phyloP scores from a whole-genome alignment of 2,113 vertebrate genomes.

The Campylorhamphus procurvoides region DNA sequence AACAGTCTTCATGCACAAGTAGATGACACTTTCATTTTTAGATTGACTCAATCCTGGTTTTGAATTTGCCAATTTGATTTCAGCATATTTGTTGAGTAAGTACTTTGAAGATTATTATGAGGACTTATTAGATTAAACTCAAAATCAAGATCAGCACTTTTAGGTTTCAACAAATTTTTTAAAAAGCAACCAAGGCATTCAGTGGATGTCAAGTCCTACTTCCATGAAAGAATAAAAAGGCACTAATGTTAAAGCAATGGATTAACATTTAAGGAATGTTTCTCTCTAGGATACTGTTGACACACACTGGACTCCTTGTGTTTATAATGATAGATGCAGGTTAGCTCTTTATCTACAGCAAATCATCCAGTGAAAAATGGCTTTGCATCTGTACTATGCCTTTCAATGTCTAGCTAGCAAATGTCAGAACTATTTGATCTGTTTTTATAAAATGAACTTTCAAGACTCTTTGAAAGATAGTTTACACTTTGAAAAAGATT shows the following conservation, averaged over 20 bases:
- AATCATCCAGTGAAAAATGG: conserved; percentile 16
- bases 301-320: conserved; percentile 25
- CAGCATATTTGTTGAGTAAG: not conserved
- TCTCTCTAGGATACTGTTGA: conserved; percentile 59
- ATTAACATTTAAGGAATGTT: conserved; percentile 63
- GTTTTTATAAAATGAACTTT: conserved; percentile 74
- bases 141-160: conserved; percentile 38
- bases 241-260: conserved; percentile 47
- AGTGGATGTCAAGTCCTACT: conserved; percentile 2
- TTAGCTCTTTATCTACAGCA: conserved; percentile 68
- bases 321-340: conserved; percentile 45
- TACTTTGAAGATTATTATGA: conserved; percentile 1
- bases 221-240: conserved; percentile 40
- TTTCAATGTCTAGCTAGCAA: conserved; percentile 72
- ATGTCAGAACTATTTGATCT: conserved; percentile 79
- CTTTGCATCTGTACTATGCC: not conserved
- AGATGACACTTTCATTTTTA: not conserved
- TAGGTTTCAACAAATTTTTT: conserved; percentile 10
- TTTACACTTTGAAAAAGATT: conserved; percentile 74
- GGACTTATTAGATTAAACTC: conserved; percentile 49
- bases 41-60: not conserved
- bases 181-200: conserved; percentile 28
- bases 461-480: conserved; percentile 60
- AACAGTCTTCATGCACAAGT: not conserved
- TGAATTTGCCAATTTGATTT: not conserved